These are phyloP conservation scores for Herpetotheres cachinnans DNA, from an alignment of 2,113 vertebrate species.

Conservation along the genomic window DNA sequence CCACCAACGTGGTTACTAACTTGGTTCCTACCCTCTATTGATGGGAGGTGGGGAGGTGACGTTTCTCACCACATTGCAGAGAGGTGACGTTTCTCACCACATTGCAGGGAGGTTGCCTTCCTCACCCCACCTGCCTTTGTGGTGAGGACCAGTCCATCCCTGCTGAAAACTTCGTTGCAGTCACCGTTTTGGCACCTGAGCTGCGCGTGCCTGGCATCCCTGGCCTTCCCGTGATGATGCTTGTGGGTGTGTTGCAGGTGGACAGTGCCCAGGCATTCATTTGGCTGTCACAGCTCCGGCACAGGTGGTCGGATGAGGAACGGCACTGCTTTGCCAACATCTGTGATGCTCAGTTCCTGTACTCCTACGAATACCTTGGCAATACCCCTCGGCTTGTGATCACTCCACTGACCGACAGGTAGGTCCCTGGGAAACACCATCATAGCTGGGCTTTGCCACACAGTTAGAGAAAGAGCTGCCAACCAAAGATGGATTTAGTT, in stretches of 20 bases:
- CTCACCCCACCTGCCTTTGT: neutral
- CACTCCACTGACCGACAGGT: constrained; percentile 96
- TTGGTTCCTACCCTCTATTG: neutral
- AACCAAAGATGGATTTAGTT: neutral
- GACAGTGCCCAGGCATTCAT: constrained; percentile 89
- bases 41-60: neutral
- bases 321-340: constrained; percentile 92
- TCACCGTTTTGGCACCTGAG: neutral
- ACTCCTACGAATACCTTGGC: constrained; percentile 95
- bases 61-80: neutral
- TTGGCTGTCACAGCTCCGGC: constrained; percentile 94
- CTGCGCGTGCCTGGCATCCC: neutral
- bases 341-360: constrained; percentile 93
- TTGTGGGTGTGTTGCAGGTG: constrained; percentile 69
- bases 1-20: neutral
- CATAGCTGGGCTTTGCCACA: neutral
- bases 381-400: constrained; percentile 95
- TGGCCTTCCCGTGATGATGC: accelerated
- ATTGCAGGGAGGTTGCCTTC: neutral
- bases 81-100: neutral
- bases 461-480: neutral
- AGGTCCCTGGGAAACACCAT: neutral
- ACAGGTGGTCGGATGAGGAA: constrained; percentile 87
- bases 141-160: neutral
- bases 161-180: accelerated